Evolutionary conservation across 2,113 vertebrate genomes (phyloP), one percentile per base, ranked within the genome.

Genomic region (Tragelaphus scriptus): DNA sequence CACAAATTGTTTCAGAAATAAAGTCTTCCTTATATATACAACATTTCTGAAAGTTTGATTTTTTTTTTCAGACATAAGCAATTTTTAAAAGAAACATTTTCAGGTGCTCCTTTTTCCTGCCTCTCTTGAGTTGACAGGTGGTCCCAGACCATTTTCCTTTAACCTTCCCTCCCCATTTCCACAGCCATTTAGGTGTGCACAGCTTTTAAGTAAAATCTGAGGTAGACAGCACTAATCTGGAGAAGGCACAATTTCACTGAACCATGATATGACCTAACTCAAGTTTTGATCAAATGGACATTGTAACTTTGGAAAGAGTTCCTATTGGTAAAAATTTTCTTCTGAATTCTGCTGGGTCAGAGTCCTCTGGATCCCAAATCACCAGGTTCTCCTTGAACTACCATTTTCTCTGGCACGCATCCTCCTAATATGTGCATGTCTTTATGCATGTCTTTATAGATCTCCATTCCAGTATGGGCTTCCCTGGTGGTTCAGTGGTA

Each of bases 21-120:
- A 56, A 71, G 0, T 16, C 55, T 79, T 44, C 40, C 28, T 90
- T 77, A 7, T 84, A 21, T 49, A 85, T 65, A 26, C 12, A 55
- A 32, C 10, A 44, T 90, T 85, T 56, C 53, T 75, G 25, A 89
- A 89, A 44, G 17, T n/a, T 68, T 63, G 26, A 28, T 61, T 21
- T 68, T 68, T 84, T 82, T 40, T 85, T 49, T 55, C 13, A 49
- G 47, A 19, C 17, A 86, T 53, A 49, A 97, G 9, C 2, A 36
- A 55, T 25, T 84, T 95, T 90, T 56, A n/a, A 26, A 88, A 87
- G 32, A 82, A 95, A 58, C 16, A 77, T 53, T 55, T 65, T 30
- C 14, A 77, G 9, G 32, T 47, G 2, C 1, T 97, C 17, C 28
- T 88, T 36, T 11, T 93, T 40, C 44, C 36, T 44, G 13, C 56